Base-by-base conservation (phyloP, 2,113 vertebrate genomes). In the Dipodomys spectabilis region DNA sequence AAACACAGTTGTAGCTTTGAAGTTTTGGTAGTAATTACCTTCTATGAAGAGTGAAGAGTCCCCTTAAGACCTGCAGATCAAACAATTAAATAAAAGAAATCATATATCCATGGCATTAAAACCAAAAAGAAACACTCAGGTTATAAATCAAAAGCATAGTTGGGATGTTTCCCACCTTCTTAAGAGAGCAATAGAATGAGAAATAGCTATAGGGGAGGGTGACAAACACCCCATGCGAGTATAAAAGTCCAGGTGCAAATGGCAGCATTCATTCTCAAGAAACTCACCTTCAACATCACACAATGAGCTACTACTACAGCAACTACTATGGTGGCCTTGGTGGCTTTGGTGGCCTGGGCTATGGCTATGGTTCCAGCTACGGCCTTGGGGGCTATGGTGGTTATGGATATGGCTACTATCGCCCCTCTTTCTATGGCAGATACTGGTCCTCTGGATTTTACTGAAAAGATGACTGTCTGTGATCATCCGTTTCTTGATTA, bases 21-120 rank as follows among this genome's bases (percentile, higher is more conserved):
- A 93, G 80, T 64, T 3, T 57, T 75, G n/a, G 45, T 28, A 28
- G 10, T 79, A 88, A 94, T 93, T 89, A 75, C 28, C 11, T 88
- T 86, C 85, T 67, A 89, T 90, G 65, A 53, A 74, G 73, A 86
- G 49, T 90, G 65, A 53, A 74, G 73, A 86, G 49, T 69, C 30
- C 57, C 20, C 39, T n/a, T 82, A 86, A 88, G 45, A 93, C 39
- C 3, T 69, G 1, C 18, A 86, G n/a, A 88, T 69, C 65, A 93
- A 82, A 32, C n/a, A 86, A 78, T 82, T 49, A 91, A 82, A 20
- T 64, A 79, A 93, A 82, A 69, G 7, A 19, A 28, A 77, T 88
- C 44, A 88, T 39, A 2, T 23, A 84, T 32, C 15, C 18, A 30
- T 67, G 45, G 4, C 19, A 27, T 57, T 78, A 49, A 64, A 53